Percentiles rank a stretch among this genome's conserved stretches.
Evolutionary conservation across 2,797 vertebrate species (phyloP).

Genomic region (Centropyge bicolor): DNA sequence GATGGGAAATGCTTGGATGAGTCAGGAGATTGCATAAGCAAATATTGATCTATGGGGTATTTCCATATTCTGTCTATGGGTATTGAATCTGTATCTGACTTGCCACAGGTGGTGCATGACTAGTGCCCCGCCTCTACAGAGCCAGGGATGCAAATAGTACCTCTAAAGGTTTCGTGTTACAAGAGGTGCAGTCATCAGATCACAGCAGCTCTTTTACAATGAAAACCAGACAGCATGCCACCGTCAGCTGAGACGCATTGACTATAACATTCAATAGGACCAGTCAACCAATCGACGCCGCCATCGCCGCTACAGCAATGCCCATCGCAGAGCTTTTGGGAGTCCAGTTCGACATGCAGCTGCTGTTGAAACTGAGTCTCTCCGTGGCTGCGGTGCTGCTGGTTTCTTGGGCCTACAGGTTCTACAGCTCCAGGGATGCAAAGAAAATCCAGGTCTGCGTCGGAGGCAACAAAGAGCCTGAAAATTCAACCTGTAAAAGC

Average conservation of each 20-base stretch:
- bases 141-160: slow-evolving; percentile 84
- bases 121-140: slow-evolving; percentile 73
- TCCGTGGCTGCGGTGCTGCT: slow-evolving; percentile 89
- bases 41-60: slow-evolving; percentile 67
- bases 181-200: slow-evolving; percentile 73
- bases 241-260: slow-evolving; percentile 57
- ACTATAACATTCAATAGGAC: slow-evolving; percentile 67
- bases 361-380: slow-evolving; percentile 88
- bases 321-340: slow-evolving; percentile 79
- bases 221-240: slow-evolving; percentile 58
- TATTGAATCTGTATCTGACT: slow-evolving; percentile 53
- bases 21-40: slow-evolving; percentile 54
- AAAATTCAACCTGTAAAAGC: slow-evolving; percentile 49
- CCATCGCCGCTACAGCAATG: slow-evolving; percentile 73
- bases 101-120: slow-evolving; percentile 71
- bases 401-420: slow-evolving; percentile 87
- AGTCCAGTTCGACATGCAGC: slow-evolving; percentile 90
- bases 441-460: slow-evolving; percentile 7
- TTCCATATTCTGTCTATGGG: slow-evolving; percentile 60
- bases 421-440: slow-evolving; percentile 86
- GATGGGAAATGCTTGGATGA: slow-evolving; percentile 36
- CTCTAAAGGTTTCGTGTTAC: slow-evolving; percentile 81
- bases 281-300: slow-evolving; percentile 53
- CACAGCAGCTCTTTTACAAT: slow-evolving; percentile 64
- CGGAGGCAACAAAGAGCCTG: slow-evolving; percentile 34